These are phyloP conservation scores for Peromyscus leucopus DNA, from an alignment of 2,113 vertebrate species.

Conservation along the genomic window DNA sequence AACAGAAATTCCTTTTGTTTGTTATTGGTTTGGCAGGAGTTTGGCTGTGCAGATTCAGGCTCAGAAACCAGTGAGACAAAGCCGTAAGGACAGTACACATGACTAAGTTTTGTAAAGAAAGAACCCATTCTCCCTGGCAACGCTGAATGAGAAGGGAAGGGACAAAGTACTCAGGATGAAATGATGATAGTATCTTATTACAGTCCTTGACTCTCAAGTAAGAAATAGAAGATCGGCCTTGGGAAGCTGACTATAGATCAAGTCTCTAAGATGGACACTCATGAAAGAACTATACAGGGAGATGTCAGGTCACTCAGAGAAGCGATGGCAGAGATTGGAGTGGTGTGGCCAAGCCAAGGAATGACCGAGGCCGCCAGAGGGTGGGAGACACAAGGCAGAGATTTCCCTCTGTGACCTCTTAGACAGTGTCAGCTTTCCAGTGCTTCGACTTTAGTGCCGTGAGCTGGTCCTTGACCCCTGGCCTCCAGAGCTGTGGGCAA, in stretches of 20 bases:
- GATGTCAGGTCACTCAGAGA: not conserved
- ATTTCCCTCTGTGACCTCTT: not conserved
- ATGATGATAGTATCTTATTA: not conserved
- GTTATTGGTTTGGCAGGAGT: not conserved
- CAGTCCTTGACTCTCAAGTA: not conserved
- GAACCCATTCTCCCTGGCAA: not conserved
- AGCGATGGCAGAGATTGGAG: not conserved
- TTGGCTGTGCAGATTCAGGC: not conserved
- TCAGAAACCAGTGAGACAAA: not conserved
- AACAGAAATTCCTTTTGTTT: not conserved
- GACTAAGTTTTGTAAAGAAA: not conserved
- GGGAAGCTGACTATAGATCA: not conserved
- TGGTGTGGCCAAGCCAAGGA: not conserved
- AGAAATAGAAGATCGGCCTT: not conserved
- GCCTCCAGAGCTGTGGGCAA: not conserved
- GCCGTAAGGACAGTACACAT: not conserved
- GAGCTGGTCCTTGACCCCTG: not conserved
- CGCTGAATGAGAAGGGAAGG: not conserved
- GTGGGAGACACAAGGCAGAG: not conserved
- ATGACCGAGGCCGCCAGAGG: not conserved
- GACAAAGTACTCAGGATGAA: not conserved
- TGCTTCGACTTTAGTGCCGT: not conserved
- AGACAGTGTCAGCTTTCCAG: not conserved
- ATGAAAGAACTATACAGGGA: not conserved
- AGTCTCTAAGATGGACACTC: not conserved